Conservation (phyloP, 1,140 invertebrate genomes). For the Tetramorium alpestre region DNA sequence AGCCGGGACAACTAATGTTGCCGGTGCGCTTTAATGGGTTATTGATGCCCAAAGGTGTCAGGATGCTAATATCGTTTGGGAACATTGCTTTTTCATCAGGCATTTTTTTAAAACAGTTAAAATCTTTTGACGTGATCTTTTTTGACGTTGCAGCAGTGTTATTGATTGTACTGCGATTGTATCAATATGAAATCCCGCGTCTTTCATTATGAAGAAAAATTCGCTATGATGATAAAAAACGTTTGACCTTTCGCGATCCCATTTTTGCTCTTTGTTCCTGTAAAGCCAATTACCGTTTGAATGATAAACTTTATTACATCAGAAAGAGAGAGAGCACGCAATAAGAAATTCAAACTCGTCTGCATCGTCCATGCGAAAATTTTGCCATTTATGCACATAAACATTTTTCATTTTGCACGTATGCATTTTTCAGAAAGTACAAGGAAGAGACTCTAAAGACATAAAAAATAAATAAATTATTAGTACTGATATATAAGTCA, state of each 20-base stretch:
- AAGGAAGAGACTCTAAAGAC: background rate
- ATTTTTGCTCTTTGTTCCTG: background rate
- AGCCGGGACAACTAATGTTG: background rate
- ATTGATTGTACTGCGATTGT: constrained; percentile 18
- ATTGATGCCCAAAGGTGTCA: constrained; percentile 43
- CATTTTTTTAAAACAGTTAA: constrained; percentile 30
- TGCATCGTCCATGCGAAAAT: background rate
- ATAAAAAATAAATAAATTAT: background rate
- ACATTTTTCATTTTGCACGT: no score
- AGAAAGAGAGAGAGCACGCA: constrained; percentile 12
- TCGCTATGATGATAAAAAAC: background rate
- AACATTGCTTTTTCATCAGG: constrained; percentile 28
- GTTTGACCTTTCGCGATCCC: background rate
- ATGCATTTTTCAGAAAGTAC: background rate
- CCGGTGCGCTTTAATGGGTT: constrained; percentile 30
- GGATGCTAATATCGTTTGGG: constrained; percentile 10
- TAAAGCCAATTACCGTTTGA: constrained; percentile 13
- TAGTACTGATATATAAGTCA: background rate
- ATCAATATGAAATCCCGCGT: background rate
- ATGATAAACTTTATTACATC: constrained; percentile 27
- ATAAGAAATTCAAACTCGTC: background rate
- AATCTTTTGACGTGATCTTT: constrained; percentile 5
- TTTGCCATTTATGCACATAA: constrained; percentile 5
- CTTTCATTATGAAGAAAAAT: background rate
- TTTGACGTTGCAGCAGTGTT: background rate